A percentile compares a stretch with the other conserved stretches of the same genome.
These are phyloP conservation scores for Cremastobaeus sp. DNA, from an alignment of 2,888 invertebrate genomes.

Conservation along the genomic window DNA sequence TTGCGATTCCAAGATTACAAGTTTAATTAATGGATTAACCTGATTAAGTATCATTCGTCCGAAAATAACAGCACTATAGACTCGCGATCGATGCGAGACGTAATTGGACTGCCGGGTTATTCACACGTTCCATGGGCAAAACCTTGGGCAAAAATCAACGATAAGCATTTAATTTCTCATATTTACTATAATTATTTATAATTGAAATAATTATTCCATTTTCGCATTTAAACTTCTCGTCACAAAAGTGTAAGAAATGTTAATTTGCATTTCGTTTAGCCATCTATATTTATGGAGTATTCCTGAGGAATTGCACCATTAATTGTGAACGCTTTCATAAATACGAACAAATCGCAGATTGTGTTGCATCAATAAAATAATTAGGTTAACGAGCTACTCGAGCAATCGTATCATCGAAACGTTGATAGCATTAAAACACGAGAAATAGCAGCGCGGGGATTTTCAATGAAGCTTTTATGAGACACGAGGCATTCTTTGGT, in stretches of 20 bases:
- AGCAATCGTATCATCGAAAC: constrained; percentile 10
- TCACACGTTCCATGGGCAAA: constrained; percentile 12
- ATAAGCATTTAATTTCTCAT: no score
- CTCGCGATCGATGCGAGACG: constrained; percentile 29
- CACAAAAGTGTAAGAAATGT: no score
- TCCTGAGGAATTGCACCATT: constrained; percentile 3
- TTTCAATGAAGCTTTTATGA: constrained; percentile 15
- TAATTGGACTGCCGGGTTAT: constrained; percentile 17
- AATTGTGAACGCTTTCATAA: constrained; percentile 12
- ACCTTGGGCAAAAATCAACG: no score
- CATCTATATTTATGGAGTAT: no score
- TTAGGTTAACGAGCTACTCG: background rate
- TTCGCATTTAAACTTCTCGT: no score
- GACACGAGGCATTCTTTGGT: constrained; percentile 1
- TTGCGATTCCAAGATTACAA: constrained; percentile 69
- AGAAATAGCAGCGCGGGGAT: background rate
- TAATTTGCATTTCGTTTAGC: no score
- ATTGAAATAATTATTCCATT: no score
- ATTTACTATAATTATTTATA: no score
- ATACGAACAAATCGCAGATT: background rate
- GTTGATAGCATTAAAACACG: background rate
- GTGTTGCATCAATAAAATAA: constrained; percentile 11
- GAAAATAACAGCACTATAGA: constrained; percentile 46
- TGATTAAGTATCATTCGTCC: constrained; percentile 61
- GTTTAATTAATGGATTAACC: constrained; percentile 71